Conservation (phyloP, 2,888 invertebrate species). For the Chirona hameri region DNA sequence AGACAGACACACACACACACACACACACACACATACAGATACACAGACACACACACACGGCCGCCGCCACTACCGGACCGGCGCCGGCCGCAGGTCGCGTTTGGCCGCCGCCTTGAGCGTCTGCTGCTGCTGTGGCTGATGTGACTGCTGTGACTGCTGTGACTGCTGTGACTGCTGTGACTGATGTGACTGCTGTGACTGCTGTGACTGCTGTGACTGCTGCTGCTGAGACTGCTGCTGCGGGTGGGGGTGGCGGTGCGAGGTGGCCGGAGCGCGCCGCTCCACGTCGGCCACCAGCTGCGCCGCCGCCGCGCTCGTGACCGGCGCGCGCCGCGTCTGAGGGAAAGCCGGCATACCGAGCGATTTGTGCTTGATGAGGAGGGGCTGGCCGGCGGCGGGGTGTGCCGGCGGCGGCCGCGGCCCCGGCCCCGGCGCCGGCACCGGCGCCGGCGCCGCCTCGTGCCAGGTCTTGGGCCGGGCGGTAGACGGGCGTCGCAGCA, state of each 20-base stretch:
- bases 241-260: neutral
- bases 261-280: neutral
- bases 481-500: constrained; percentile 53
- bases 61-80: neutral
- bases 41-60: too few relatives aligned
- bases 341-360: constrained; percentile 1
- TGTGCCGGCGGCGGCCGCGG: neutral
- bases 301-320: neutral
- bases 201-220: neutral
- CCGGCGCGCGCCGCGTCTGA: neutral
- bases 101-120: neutral
- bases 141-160: neutral
- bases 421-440: neutral
- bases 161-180: neutral
- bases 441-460: neutral
- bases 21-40: too few relatives aligned
- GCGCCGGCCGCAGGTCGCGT: neutral
- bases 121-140: neutral
- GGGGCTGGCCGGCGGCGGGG: constrained; percentile 22
- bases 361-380: neutral
- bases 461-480: neutral
- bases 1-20: too few relatives aligned
- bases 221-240: neutral
- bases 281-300: neutral
- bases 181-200: neutral